Conservation (phyloP, 2,113 vertebrate genomes). For the Melierax canorus region DNA sequence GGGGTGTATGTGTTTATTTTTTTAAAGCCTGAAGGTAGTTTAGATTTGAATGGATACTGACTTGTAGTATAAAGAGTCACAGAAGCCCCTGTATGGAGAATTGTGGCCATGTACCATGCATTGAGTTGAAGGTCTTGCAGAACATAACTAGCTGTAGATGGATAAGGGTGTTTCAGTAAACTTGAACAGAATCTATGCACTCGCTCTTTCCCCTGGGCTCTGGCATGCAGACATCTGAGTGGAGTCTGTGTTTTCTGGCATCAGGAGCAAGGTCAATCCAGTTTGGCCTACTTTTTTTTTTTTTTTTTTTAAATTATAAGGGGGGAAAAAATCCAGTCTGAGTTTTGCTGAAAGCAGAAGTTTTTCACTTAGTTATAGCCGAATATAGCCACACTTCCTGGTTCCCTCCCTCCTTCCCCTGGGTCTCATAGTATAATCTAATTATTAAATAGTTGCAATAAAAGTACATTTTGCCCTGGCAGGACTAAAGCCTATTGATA, state of each 20-base stretch:
- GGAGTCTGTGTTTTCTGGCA: slow-evolving; percentile 25
- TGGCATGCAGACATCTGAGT: background rate
- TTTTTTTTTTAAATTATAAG: background rate
- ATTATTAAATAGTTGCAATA: background rate
- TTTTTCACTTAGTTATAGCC: background rate
- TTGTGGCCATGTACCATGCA: rapidly evolving
- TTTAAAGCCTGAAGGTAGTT: background rate
- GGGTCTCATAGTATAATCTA: background rate
- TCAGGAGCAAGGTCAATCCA: background rate
- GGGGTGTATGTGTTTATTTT: rapidly evolving
- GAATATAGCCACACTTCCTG: background rate
- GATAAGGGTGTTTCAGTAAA: background rate
- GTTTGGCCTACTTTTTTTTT: background rate
- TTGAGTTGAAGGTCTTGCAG: background rate
- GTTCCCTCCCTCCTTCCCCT: background rate
- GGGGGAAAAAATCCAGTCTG: background rate
- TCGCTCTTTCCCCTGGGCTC: background rate
- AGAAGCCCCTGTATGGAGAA: background rate
- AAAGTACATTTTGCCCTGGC: background rate
- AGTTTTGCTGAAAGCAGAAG: background rate
- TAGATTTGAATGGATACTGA: background rate
- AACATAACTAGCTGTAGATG: background rate
- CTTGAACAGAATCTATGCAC: background rate
- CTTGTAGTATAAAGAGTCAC: background rate
- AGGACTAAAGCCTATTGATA: background rate